Evolutionary conservation across 2,113 vertebrate genomes (phyloP), one percentile per base, ranked within the genome.

Genomic region (Esox niger): DNA sequence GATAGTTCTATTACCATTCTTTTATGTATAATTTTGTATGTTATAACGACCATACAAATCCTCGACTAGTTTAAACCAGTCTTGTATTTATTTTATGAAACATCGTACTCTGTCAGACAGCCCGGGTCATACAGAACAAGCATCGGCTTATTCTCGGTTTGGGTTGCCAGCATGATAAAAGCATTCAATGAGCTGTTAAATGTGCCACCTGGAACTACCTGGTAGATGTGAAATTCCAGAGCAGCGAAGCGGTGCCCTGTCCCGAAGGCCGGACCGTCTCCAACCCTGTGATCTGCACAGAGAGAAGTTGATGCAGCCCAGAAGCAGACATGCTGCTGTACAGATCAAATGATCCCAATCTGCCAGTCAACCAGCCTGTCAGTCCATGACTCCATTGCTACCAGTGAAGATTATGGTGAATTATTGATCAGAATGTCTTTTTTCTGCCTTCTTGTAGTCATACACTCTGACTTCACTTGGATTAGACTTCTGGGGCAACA

Each of bases 361-460:
- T 86, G 87, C 88, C 89, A 87, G 74, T 91, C 88, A 90, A 79
- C 72, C 56, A 15, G 77, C 75, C 76, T 71, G 82, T 83, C 82
- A 75, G 68, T 75, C 76, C 81, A 71, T 79, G 74, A 68, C 59
- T 78, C 33, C 25, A 43, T 29, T 30, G 30, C 17, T 13, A 21
- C 69, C 54, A 58, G 65, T 59, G 57, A 88, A 88, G 77, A 73
- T 65, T 65, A 81, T 73, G 76, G 88, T 91, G 86, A 91, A 91
- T 89, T 87, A 89, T 88, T 90, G 85, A 91, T 79, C 77, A 80
- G 69, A 79, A 74, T n/a, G 57, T 83, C 86, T 90, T 84, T 88
- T 84, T 82, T n/a, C 32, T 33, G 32, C 5, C 32, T 33, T 33
- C 32, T 8, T 84, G 77, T 71, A 58, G 78, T 79, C 75, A 79